Percentiles rank a stretch among this genome's conserved stretches.
Evolutionary conservation across 1,140 invertebrate species (phyloP).

Genomic region (Grapholita molesta): DNA sequence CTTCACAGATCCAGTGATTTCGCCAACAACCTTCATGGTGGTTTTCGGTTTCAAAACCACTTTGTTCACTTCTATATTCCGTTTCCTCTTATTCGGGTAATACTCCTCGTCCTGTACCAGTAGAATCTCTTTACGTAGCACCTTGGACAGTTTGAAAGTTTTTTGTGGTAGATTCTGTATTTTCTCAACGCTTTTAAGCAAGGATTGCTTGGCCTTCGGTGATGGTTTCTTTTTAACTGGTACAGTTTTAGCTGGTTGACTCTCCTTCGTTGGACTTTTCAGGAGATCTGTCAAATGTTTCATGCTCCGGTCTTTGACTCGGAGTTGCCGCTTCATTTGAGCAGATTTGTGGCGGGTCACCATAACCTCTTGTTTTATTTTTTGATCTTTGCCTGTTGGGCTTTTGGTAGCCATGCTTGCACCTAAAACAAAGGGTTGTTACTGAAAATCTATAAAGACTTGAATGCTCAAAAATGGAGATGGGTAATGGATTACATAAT

Average conservation of each 20-base stretch:
- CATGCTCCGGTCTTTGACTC: constrained; percentile 28
- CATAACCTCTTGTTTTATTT: constrained; percentile 19
- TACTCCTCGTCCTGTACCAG: constrained; percentile 33
- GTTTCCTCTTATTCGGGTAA: constrained; percentile 44
- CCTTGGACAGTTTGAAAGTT: not conserved
- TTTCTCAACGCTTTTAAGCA: constrained; percentile 15
- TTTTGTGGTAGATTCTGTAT: constrained; percentile 10
- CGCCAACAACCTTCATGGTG: constrained; percentile 41
- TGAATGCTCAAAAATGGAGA: no score
- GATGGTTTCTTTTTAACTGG: constrained; percentile 8
- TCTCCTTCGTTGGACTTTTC: constrained; percentile 19
- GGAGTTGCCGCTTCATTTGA: constrained; percentile 36
- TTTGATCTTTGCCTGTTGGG: not conserved
- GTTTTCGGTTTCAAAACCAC: constrained; percentile 43
- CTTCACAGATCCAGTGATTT: constrained; percentile 41
- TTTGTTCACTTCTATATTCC: constrained; percentile 28
- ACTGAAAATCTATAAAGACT: not conserved
- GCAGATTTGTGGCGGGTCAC: constrained; percentile 49
- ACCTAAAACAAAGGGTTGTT: not conserved
- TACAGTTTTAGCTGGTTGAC: not conserved
- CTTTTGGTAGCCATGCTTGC: constrained; percentile 9
- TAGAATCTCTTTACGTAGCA: not conserved
- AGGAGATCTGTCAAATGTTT: constrained; percentile 25
- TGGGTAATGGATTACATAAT: no score
- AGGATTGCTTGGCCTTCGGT: constrained; percentile 15